Evolutionary conservation across 2,888 invertebrate species (phyloP).

Genomic region (Philaethria dido): DNA sequence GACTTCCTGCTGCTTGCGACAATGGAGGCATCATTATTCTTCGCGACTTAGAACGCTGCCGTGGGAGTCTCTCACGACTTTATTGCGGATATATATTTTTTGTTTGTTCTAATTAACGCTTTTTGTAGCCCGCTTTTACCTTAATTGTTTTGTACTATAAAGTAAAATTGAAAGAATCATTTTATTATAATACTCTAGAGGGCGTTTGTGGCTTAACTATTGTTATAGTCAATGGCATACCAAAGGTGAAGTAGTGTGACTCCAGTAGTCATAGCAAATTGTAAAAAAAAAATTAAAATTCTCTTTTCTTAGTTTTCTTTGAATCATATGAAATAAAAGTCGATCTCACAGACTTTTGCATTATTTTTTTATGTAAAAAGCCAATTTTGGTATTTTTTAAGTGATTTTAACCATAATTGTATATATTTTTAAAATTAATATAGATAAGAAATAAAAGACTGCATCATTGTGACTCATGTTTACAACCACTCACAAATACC

Average conservation of each 20-base stretch:
- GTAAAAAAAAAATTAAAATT: no score
- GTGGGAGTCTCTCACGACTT: conserved; percentile 81
- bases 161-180: neutral
- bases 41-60: conserved; percentile 65
- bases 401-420: no score
- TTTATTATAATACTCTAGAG: neutral
- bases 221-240: no score
- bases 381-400: no score
- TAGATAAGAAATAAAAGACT: conserved; percentile 32
- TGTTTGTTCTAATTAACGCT: conserved; percentile 82
- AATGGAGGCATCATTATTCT: conserved; percentile 81
- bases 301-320: no score
- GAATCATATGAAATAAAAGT: no score
- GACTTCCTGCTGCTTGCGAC: conserved; percentile 79
- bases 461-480: conserved; percentile 55
- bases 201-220: neutral
- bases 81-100: conserved; percentile 82
- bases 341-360: no score
- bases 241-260: no score
- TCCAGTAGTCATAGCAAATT: no score
- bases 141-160: conserved; percentile 65
- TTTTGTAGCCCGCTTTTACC: conserved; percentile 80
- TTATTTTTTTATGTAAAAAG: no score
- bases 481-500: conserved; percentile 82
- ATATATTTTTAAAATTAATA: no score